Base-by-base conservation (phyloP, 2,113 vertebrate species). In the Gymnocephalus cernua region DNA sequence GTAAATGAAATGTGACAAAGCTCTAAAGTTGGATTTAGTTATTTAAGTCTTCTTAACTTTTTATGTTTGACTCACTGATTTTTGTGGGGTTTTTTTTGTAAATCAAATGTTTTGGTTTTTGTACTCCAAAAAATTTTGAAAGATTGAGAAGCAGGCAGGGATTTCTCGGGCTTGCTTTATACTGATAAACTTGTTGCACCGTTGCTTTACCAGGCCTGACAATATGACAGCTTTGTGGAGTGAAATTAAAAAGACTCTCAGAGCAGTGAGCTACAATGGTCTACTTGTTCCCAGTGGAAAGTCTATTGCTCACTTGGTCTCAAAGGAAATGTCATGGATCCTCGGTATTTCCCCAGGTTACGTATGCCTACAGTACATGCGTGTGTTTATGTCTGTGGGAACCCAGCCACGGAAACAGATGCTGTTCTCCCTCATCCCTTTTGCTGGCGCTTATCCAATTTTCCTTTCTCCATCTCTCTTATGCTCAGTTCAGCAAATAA, bases 281-380 rank as follows among this genome's bases (percentile, higher is more conserved):
- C 57, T 29, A 29, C 78, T 86, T 64, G 86, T 74, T 80, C 58
- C 58, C 82, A 61, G 73, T 87, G 87, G 82, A 91, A 90, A 88
- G 51, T 85, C 71, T 84, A 29, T 62, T 11, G 54, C 77, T 50
- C 0, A 21, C 72, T 68, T 18, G 21, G 82, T 78, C 72, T 84
- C 68, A 3, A 18, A 68, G 84, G 85, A 88, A 79, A 87, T 79
- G 80, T 93, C 80, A 86, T 7, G 59, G 84, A 80, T 64, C 53
- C 62, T 84, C 74, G 58, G 57, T 25, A 75, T 91, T 86, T 79
- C 81, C 89, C 84, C 80, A 14, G 82, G 78, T 87, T 27, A 16
- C 58, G 5, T 77, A 29, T 56, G 59, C 58, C 47, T 21, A n/a
- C 51, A 6, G 21, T 71, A 14, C 29, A n/a, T 35, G 50, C 70